phyloP scores from a whole-genome alignment of 2,888 invertebrate species.

The Drosophila nigricruria region DNA sequence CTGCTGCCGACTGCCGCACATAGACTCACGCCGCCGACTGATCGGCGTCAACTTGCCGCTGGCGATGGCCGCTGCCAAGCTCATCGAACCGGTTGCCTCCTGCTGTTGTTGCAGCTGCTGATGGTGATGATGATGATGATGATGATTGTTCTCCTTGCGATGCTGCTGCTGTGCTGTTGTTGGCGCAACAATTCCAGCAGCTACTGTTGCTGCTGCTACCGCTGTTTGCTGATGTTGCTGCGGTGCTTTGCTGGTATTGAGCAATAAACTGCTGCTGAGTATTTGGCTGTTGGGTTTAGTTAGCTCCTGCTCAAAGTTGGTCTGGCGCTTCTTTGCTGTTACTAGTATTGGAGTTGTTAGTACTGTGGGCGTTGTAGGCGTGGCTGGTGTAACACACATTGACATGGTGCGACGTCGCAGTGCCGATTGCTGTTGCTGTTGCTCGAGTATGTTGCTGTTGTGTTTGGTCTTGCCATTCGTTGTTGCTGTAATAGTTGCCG shows the following conservation, averaged over 20 bases:
- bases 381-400: conserved; percentile 58
- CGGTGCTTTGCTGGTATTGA: conserved; percentile 56
- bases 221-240: conserved; percentile 28
- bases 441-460: conserved; percentile 28
- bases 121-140: conserved; percentile 22
- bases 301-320: conserved; percentile 85
- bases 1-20: conserved; percentile 70
- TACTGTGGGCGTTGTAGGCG: conserved; percentile 33
- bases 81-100: conserved; percentile 44
- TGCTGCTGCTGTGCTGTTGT: conserved; percentile 54
- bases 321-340: conserved; percentile 83
- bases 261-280: conserved; percentile 69
- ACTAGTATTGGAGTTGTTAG: conserved; percentile 34
- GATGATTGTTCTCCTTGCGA: conserved; percentile 69
- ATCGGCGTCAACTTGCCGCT: conserved; percentile 68
- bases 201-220: conserved; percentile 18
- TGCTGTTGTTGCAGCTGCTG: conserved; percentile 13
- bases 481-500: conserved; percentile 29
- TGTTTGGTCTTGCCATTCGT: conserved; percentile 69
- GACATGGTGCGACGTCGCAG: conserved; percentile 74
- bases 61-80: conserved; percentile 64
- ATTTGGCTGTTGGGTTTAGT: conserved; percentile 73
- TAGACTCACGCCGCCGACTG: conserved; percentile 70
- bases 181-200: conserved; percentile 12
- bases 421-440: conserved; percentile 43